Base-by-base conservation (phyloP, 2,797 vertebrate species). In the Manis javanica region DNA sequence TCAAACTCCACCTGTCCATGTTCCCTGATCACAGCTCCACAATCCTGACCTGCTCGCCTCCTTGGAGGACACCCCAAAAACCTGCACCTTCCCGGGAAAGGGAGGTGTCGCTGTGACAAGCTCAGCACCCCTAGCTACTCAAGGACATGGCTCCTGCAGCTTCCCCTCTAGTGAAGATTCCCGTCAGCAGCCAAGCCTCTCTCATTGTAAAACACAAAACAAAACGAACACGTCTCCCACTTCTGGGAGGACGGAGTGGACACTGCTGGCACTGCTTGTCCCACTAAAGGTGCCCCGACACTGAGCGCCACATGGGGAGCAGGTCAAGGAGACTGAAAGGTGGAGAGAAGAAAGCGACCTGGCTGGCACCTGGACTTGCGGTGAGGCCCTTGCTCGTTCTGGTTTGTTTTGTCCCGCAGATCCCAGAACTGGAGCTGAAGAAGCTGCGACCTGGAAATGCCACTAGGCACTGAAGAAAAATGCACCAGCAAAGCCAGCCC, bases 71-170 rank as follows among this genome's bases (percentile, higher is more conserved):
- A 16, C 42, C 16, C 57, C 51, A 29, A 18, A n/a, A 71, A 21
- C 29, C 19, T 18, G 18, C 49, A 51, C 59, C 23, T 68, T 31
- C 46, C 16, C 3, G 23, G 46, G 29, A 7, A 46, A 16, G 24
- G 26, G 55, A 37, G 3, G 0, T 0, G 2, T 0, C 4, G 12
- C n/a, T 16, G 34, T 19, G 7, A 9, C 9, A 4, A 7, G 3
- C 71, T 7, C 9, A 2, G 37, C 24, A 19, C 49, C 23, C 46
- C 13, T 31, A 12, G 46, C 42, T 0, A 4, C 84, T 34, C 4
- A 3, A 53, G 34, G 23, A 0, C 69, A 18, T 0, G 51, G 63
- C 78, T 26, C 64, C 64, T 0, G 0, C 29, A 5, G n/a, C 1
- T n/a, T n/a, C 24, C 64, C 53, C 46, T 55, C 66, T 11, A 46